phyloP scores from a whole-genome alignment of 2,888 invertebrate genomes.

The Pristionchus japonicus region DNA sequence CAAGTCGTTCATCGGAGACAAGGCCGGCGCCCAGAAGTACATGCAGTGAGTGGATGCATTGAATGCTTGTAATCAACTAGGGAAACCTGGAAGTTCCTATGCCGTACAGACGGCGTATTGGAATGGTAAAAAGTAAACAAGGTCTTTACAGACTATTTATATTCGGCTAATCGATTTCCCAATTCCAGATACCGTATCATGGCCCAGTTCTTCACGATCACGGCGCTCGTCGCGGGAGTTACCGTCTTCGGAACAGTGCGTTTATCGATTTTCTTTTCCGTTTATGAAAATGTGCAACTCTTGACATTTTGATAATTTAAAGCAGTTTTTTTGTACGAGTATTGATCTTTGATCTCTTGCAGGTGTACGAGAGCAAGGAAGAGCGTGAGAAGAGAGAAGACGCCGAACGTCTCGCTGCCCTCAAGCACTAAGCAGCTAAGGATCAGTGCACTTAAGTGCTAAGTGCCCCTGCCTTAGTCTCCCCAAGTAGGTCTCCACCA shows the following conservation, averaged over 20 bases:
- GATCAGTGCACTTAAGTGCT: conserved; percentile 33
- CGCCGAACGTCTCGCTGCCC: conserved; percentile 5
- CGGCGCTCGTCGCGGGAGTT: conserved; percentile 69
- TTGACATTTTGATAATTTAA: too few relatives aligned
- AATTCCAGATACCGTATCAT: conserved; percentile 69
- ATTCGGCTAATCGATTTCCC: neutral
- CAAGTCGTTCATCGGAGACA: conserved; percentile 66
- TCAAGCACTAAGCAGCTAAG: conserved; percentile 10
- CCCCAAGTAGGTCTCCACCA: neutral
- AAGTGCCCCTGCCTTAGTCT: neutral
- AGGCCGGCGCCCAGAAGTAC: conserved; percentile 68
- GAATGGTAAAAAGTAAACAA: too few relatives aligned
- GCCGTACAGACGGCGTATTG: too few relatives aligned
- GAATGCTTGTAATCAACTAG: neutral
- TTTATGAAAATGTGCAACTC: too few relatives aligned
- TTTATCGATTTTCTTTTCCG: neutral
- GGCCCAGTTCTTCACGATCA: conserved; percentile 73
- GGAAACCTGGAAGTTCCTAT: too few relatives aligned
- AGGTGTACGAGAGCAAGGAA: conserved; percentile 44
- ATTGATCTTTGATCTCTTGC: neutral
- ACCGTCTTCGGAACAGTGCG: conserved; percentile 62
- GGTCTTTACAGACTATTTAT: neutral
- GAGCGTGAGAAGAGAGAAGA: conserved; percentile 40
- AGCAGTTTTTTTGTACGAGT: too few relatives aligned
- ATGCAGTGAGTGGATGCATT: conserved; percentile 60